phyloP scores from a whole-genome alignment of 2,797 vertebrate species.

The Typhlichthys eigenmanni region DNA sequence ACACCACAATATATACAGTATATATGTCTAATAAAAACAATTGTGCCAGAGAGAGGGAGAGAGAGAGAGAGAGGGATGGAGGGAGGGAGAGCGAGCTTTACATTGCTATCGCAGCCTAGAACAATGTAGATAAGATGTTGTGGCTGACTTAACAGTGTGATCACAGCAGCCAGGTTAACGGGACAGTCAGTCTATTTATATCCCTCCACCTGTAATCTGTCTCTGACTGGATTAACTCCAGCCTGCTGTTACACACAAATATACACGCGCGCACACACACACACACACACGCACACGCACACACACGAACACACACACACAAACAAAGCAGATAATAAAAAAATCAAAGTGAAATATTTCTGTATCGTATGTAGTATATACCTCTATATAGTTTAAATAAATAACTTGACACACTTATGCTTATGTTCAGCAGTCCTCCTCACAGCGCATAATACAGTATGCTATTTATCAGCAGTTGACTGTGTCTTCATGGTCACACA shows the following conservation, averaged over 20 bases:
- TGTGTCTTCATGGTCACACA: slow-evolving; percentile 11
- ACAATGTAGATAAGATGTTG: slow-evolving; percentile 8
- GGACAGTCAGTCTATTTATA: slow-evolving; percentile 72
- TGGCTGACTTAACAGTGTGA: slow-evolving; percentile 49
- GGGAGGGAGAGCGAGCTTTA: slow-evolving; percentile 3
- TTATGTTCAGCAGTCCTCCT: too few relatives aligned
- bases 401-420: too few relatives aligned
- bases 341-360: background rate
- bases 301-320: background rate
- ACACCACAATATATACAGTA: too few relatives aligned
- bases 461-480: too few relatives aligned
- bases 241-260: slow-evolving; percentile 38
- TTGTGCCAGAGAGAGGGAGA: background rate
- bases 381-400: too few relatives aligned
- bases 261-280: slow-evolving; percentile 13
- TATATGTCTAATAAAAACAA: too few relatives aligned
- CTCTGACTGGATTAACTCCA: slow-evolving; percentile 66
- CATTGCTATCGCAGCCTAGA: slow-evolving; percentile 12
- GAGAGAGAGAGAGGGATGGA: too few relatives aligned
- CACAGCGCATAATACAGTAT: too few relatives aligned
- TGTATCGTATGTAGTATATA: too few relatives aligned
- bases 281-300: background rate
- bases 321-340: background rate
- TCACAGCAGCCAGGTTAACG: slow-evolving; percentile 65
- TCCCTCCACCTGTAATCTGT: slow-evolving; percentile 73